A percentile compares a stretch with the other conserved stretches of the same genome.
Conservation (phyloP, 2,113 vertebrate species). For the Pristiophorus japonicus region DNA sequence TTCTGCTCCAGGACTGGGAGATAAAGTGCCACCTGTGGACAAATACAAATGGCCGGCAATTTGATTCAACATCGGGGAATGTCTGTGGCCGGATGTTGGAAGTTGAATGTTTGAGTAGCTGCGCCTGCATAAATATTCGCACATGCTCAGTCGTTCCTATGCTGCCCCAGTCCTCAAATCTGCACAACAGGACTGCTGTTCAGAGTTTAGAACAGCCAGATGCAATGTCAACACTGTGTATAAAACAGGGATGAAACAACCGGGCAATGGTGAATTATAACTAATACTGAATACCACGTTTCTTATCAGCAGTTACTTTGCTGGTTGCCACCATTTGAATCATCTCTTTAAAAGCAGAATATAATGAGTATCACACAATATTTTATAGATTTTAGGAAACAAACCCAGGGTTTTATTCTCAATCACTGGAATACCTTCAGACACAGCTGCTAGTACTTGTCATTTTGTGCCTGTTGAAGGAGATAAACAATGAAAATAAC, state of each 20-base stretch:
- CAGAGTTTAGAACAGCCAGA: not conserved
- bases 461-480: not conserved
- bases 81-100: too few species aligned
- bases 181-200: too few species aligned
- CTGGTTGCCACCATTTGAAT: not conserved
- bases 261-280: not conserved
- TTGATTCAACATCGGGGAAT: not conserved
- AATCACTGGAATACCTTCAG: not conserved
- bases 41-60: not conserved
- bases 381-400: not conserved
- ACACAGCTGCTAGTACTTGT: not conserved
- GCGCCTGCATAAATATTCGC: not conserved
- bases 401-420: not conserved
- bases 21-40: not conserved
- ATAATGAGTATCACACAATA: not conserved
- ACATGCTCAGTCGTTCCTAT: not conserved
- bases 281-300: not conserved
- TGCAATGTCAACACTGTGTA: not conserved
- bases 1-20: not conserved
- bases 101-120: not conserved
- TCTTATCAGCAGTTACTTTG: not conserved
- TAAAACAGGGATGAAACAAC: not conserved
- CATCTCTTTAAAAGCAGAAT: not conserved
- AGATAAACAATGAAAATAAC: not conserved
- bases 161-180: not conserved